Percentiles rank a stretch among this genome's conserved stretches.
Conservation (phyloP, 1,140 invertebrate genomes). For the Prorops nasuta region DNA sequence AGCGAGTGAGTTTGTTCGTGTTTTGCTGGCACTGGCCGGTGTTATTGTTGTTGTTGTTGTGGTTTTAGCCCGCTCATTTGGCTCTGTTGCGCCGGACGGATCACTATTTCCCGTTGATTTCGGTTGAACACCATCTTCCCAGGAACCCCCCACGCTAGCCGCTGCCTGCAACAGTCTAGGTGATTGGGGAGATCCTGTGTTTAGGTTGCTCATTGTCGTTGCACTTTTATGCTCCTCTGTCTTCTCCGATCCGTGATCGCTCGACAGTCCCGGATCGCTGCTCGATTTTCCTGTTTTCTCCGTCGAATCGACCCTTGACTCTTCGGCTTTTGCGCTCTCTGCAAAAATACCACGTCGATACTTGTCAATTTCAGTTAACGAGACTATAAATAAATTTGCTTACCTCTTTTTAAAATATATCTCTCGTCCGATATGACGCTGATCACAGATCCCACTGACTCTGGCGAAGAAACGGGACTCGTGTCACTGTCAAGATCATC, state of each 20-base stretch:
- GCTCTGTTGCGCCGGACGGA: neutral
- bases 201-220: neutral
- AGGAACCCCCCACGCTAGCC: constrained; percentile 64
- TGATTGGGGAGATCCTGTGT: constrained; percentile 32
- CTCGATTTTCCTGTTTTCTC: constrained; percentile 3
- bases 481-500: constrained; percentile 89
- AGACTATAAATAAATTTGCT: too few relatives aligned
- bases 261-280: constrained; percentile 1
- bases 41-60: neutral
- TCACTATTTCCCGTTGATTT: neutral
- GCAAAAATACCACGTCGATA: too few relatives aligned
- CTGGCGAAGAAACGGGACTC: constrained; percentile 80
- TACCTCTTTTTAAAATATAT: constrained; percentile 33
- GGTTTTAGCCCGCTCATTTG: neutral
- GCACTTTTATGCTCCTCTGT: neutral
- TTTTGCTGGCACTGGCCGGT: neutral
- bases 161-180: constrained; percentile 63
- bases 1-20: neutral
- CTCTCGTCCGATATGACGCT: constrained; percentile 60
- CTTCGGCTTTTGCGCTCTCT: constrained; percentile 18
- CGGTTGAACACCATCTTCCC: constrained; percentile 70
- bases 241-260: constrained; percentile 6
- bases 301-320: neutral
- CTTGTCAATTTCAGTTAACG: too few relatives aligned
- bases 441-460: constrained; percentile 82